A percentile compares a stretch with the other conserved stretches of the same genome.
Evolutionary conservation across 2,888 invertebrate species (phyloP).

Genomic region (Drosophila cyrtoloma): DNA sequence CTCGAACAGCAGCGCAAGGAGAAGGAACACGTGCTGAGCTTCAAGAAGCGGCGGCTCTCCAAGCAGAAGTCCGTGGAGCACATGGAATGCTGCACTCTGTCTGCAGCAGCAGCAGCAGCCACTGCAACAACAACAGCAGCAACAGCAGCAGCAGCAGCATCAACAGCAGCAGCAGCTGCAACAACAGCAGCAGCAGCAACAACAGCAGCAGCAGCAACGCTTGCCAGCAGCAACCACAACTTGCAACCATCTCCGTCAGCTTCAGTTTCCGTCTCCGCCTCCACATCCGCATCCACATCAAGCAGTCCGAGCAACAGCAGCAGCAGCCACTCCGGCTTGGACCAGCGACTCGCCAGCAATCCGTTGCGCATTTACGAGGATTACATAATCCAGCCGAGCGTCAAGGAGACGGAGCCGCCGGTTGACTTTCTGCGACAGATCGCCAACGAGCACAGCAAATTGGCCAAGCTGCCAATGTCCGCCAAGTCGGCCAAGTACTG

Average conservation of each 20-base stretch:
- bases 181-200: background rate
- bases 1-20: conserved; percentile 80
- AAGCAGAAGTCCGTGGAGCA: conserved; percentile 85
- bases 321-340: conserved; percentile 64
- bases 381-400: conserved; percentile 79
- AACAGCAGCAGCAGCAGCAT: background rate
- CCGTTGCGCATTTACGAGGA: conserved; percentile 83
- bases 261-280: conserved; percentile 42
- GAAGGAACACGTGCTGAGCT: conserved; percentile 83
- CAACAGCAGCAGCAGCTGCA: conserved; percentile 9
- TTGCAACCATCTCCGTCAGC: conserved; percentile 56
- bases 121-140: background rate
- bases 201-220: conserved; percentile 15
- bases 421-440: conserved; percentile 83
- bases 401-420: conserved; percentile 67
- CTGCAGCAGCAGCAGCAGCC: conserved; percentile 21
- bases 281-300: conserved; percentile 41
- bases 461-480: conserved; percentile 87
- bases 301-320: conserved; percentile 62
- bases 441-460: conserved; percentile 83
- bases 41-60: conserved; percentile 84
- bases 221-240: conserved; percentile 9
- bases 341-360: conserved; percentile 72
- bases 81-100: conserved; percentile 66
- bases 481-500: conserved; percentile 93